Percentiles rank a stretch among this genome's conserved stretches.
Evolutionary conservation across 2,888 invertebrate genomes (phyloP).

Genomic region (Ophion slaviceki): DNA sequence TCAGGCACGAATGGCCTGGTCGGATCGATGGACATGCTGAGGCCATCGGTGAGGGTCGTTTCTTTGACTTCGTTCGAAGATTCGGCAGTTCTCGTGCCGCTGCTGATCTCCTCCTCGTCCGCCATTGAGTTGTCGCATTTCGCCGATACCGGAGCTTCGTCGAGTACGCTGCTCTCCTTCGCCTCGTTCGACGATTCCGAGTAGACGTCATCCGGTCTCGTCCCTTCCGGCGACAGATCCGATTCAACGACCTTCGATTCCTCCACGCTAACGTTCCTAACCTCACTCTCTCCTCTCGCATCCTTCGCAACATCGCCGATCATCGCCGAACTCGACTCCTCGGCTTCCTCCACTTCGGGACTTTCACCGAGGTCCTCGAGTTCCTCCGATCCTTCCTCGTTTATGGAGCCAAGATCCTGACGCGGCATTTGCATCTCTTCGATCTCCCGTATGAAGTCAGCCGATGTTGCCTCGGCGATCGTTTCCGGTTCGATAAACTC

Average conservation of each 20-base stretch:
- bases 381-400: slow-evolving; percentile 74
- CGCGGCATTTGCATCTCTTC: slow-evolving; percentile 70
- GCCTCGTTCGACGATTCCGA: slow-evolving; percentile 70
- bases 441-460: slow-evolving; percentile 69
- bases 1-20: slow-evolving; percentile 77
- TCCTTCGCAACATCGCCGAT: not conserved
- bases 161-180: slow-evolving; percentile 69
- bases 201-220: slow-evolving; percentile 39
- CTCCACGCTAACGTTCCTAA: not conserved
- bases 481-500: slow-evolving; percentile 69
- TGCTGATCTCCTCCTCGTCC: slow-evolving; percentile 68
- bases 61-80: slow-evolving; percentile 75
- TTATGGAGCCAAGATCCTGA: slow-evolving; percentile 77
- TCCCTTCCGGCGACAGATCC: slow-evolving; percentile 59
- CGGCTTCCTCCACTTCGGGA: not conserved
- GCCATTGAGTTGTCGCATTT: slow-evolving; percentile 69
- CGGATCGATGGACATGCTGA: slow-evolving; percentile 71
- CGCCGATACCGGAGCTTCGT: slow-evolving; percentile 54
- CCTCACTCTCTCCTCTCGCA: not conserved
- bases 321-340: not conserved
- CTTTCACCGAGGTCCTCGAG: slow-evolving; percentile 67
- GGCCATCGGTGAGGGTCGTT: slow-evolving; percentile 69
- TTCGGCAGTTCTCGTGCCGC: slow-evolving; percentile 64
- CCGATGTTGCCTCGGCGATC: slow-evolving; percentile 12
- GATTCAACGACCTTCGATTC: slow-evolving; percentile 46